Evolutionary conservation across 2,888 invertebrate species (phyloP).

Genomic region (Monopis laevigella): DNA sequence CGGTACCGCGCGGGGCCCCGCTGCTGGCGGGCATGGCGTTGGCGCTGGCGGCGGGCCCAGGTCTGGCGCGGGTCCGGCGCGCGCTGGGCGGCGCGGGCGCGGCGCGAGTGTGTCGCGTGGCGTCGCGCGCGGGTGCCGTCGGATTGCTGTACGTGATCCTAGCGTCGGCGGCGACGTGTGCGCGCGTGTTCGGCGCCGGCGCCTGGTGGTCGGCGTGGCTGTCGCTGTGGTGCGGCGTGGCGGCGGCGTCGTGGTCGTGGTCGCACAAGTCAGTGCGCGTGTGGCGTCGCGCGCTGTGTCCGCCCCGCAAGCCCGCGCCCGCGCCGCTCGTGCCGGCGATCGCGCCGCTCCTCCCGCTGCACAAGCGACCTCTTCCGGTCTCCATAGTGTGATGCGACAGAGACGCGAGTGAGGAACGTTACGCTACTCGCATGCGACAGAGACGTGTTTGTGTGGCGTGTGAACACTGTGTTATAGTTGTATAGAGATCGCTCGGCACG

Average conservation of each 20-base stretch:
- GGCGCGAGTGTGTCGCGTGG: slow-evolving; percentile 73
- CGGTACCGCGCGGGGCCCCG: slow-evolving; percentile 69
- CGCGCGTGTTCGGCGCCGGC: slow-evolving; percentile 50
- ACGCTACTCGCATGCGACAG: too few relatives aligned
- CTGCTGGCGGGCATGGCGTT: slow-evolving; percentile 76
- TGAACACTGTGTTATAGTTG: not conserved
- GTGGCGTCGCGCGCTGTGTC: slow-evolving; percentile 64
- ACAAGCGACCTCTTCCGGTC: slow-evolving; percentile 52
- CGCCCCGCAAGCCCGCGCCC: slow-evolving; percentile 49
- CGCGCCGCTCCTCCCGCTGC: slow-evolving; percentile 42
- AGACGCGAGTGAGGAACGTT: not conserved
- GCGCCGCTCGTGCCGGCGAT: slow-evolving; percentile 33
- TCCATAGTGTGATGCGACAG: slow-evolving; percentile 41
- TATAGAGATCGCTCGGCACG: not conserved
- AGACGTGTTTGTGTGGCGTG: too few relatives aligned
- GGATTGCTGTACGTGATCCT: slow-evolving; percentile 80
- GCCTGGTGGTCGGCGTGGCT: slow-evolving; percentile 67
- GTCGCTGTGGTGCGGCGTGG: slow-evolving; percentile 70
- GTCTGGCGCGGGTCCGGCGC: slow-evolving; percentile 78
- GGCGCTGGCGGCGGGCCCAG: slow-evolving; percentile 77
- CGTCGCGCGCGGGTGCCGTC: slow-evolving; percentile 81
- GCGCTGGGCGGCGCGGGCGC: slow-evolving; percentile 67
- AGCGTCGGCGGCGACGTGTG: slow-evolving; percentile 76
- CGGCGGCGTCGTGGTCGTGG: slow-evolving; percentile 76
- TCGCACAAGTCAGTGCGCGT: slow-evolving; percentile 68